Conservation (phyloP, 2,113 vertebrate species). For the Lanius ludovicianus region DNA sequence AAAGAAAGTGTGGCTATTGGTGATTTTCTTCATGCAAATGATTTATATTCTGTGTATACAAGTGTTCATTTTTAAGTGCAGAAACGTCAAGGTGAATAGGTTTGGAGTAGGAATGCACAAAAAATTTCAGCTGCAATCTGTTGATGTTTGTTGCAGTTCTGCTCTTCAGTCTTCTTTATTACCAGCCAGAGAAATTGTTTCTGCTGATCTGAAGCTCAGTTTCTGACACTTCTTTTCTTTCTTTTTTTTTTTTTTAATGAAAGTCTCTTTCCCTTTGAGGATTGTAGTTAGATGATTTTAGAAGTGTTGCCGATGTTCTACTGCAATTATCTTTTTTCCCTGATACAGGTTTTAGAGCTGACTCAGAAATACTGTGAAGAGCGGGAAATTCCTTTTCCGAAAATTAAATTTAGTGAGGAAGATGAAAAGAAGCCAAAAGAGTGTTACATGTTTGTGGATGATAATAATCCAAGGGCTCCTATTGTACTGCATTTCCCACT, state of each 20-base stretch:
- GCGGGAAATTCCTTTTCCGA: slow-evolving; percentile 76
- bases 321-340: background rate
- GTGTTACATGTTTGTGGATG: slow-evolving; percentile 75
- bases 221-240: background rate
- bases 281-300: background rate
- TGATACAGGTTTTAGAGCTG: slow-evolving; percentile 68
- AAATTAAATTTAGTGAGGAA: slow-evolving; percentile 55
- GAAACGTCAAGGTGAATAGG: background rate
- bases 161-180: background rate
- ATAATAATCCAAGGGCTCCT: slow-evolving; percentile 65
- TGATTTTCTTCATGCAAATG: background rate
- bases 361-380: slow-evolving; percentile 77
- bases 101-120: background rate
- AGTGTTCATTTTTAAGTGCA: background rate
- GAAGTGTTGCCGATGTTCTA: background rate
- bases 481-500: slow-evolving; percentile 79
- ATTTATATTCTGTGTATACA: background rate
- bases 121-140: background rate
- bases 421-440: slow-evolving; percentile 71
- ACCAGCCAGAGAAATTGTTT: background rate
- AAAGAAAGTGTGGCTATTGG: background rate
- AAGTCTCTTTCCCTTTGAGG: background rate
- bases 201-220: background rate
- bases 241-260: background rate
- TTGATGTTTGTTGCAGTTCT: background rate